A percentile compares a stretch with the other conserved stretches of the same genome.
These are phyloP conservation scores for Prinia subflava DNA, from an alignment of 2,113 vertebrate species.

Conservation along the genomic window DNA sequence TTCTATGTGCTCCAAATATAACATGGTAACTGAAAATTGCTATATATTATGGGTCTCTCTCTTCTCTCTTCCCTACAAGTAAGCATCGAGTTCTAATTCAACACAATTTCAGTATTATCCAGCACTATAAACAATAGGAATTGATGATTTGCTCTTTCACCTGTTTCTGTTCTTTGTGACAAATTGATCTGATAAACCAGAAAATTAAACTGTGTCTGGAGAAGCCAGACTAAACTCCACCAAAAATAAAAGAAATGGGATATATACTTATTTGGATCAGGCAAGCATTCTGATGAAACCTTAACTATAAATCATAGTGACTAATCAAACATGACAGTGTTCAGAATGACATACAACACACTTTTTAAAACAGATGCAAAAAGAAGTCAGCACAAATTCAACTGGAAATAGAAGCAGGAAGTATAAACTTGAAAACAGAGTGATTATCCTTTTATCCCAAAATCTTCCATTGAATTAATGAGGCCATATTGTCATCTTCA, in stretches of 20 bases:
- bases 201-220: slow-evolving; percentile 68
- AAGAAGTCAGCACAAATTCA: neutral
- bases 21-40: slow-evolving; percentile 5
- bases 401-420: neutral
- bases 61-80: neutral
- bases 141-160: slow-evolving; percentile 69
- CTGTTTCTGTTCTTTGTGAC: slow-evolving; percentile 40
- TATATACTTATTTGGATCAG: slow-evolving; percentile 41
- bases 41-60: neutral
- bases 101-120: slow-evolving; percentile 54
- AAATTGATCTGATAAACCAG: slow-evolving; percentile 68
- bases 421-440: neutral
- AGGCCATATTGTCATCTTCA: neutral
- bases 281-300: slow-evolving; percentile 55
- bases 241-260: slow-evolving; percentile 9
- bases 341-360: neutral
- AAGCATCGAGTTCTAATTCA: slow-evolving; percentile 53
- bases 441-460: neutral
- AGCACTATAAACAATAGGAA: slow-evolving; percentile 45
- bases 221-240: slow-evolving; percentile 43
- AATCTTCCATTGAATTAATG: neutral
- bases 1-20: neutral
- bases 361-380: neutral
- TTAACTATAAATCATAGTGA: slow-evolving; percentile 29
- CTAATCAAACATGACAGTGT: slow-evolving; percentile 30